Evolutionary conservation across 2,888 invertebrate genomes (phyloP), one percentile per base, ranked within the genome.

Genomic region (Sinopyrophorus schimmeli): DNA sequence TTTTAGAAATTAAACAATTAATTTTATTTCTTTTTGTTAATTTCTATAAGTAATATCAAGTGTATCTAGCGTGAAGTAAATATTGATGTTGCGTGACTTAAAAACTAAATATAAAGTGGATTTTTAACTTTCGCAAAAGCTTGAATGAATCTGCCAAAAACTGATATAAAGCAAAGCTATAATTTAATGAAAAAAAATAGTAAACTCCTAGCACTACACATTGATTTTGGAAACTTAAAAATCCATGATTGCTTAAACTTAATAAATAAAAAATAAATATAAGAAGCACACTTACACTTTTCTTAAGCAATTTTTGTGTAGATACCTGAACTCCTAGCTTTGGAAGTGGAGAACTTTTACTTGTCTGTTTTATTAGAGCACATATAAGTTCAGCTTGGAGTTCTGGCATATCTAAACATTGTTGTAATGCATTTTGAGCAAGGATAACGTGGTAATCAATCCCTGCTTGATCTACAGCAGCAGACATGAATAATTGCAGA

Each of bases 361-460:
- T 87, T 39, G 94, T 95, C 80, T 97, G 95, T 68, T 92, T 89
- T 60, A 93, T 87, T 61, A 98, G 79, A 60, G 89, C 90, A 65
- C 93, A 90, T 66, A 90, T 87, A 68, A 98, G 83, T 79, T 98
- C 97, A 68, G 93, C 89, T 72, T 93, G 94, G 58, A 98, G 80
- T 76, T 94, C 93, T 28, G 85, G 81, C 72, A 87, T 86, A 64
- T 92, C 91, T 52, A 97, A 79, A 72, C 95, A 95, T 72, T 92
- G 91, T 69, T 92, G 90, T 46, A 98, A 80, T 18, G 96, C 92
- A 74, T 95, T 95, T 81, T 97, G 97, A 9, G 96, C 96, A 52
- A 98, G 79, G 50, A 92, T 92, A 66, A 98, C 95, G 76, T 98
- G 97, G 76, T 96, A 95, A 77, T 98, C 97, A 63, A 97, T 91